Conservation (phyloP, 1,140 invertebrate species). For the Andrena cerasifolii region DNA sequence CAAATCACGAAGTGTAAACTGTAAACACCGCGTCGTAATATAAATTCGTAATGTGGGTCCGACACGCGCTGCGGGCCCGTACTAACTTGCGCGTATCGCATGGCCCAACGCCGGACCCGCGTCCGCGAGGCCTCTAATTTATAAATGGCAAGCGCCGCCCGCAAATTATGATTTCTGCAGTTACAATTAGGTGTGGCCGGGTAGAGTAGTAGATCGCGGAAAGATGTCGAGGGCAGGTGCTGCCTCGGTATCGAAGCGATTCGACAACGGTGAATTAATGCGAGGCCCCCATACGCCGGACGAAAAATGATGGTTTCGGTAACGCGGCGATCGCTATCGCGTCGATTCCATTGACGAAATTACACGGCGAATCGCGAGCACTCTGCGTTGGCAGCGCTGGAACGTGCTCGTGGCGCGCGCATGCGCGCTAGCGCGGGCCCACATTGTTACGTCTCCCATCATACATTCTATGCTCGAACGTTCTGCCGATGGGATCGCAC, state of each 20-base stretch:
- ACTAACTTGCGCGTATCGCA: neutral
- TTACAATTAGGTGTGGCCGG: slow-evolving; percentile 2
- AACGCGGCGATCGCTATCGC: slow-evolving; percentile 40
- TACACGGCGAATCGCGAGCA: slow-evolving; percentile 20
- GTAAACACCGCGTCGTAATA: neutral
- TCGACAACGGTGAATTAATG: slow-evolving; percentile 31
- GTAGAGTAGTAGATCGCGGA: neutral
- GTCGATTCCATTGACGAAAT: slow-evolving; percentile 46
- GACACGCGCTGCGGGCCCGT: neutral
- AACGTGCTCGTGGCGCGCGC: too few relatives aligned
- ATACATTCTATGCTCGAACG: too few relatives aligned
- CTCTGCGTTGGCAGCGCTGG: neutral
- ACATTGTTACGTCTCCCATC: neutral
- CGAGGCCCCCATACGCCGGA: neutral
- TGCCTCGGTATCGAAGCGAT: neutral
- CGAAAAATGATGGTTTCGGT: slow-evolving; percentile 39
- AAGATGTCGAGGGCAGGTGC: slow-evolving; percentile 16
- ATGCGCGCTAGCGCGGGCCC: too few relatives aligned
- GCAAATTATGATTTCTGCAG: slow-evolving; percentile 23
- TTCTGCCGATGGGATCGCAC: too few relatives aligned
- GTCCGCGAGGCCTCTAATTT: slow-evolving; percentile 8
- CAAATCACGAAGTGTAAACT: neutral
- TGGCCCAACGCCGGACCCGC: neutral
- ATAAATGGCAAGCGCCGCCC: slow-evolving; percentile 20
- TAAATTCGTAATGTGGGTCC: neutral